These are phyloP conservation scores for Belgica antarctica DNA, from an alignment of 2,888 invertebrate genomes.

Conservation along the genomic window DNA sequence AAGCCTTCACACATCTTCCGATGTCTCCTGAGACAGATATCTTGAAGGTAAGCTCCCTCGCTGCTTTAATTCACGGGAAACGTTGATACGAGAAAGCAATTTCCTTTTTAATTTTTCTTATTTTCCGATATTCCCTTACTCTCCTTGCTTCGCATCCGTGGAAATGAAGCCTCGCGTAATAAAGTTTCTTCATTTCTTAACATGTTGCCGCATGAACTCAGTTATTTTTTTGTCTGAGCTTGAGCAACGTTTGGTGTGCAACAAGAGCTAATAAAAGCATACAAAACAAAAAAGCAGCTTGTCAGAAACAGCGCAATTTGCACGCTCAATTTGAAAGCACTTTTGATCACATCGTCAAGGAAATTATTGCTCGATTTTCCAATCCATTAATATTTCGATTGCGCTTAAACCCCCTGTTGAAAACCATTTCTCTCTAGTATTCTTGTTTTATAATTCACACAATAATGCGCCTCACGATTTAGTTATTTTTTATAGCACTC, in stretches of 20 bases:
- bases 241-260: too few species aligned
- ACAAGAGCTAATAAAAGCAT: too few species aligned
- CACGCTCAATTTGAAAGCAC: too few species aligned
- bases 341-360: too few species aligned
- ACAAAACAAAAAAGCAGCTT: too few species aligned
- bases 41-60: neutral
- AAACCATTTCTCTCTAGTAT: neutral
- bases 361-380: too few species aligned
- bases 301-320: too few species aligned
- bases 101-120: slow-evolving; percentile 14
- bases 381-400: slow-evolving; percentile 1
- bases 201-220: slow-evolving; percentile 17
- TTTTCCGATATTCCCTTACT: neutral
- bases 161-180: neutral
- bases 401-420: too few species aligned
- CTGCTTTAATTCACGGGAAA: slow-evolving; percentile 12
- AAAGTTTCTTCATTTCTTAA: neutral
- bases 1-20: neutral
- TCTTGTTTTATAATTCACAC: neutral
- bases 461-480: neutral
- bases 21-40: slow-evolving; percentile 11
- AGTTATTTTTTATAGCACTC: neutral
- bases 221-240: too few species aligned
- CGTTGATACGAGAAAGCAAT: slow-evolving; percentile 24
- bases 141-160: neutral